Conservation (phyloP, 2,797 vertebrate species). For the Ptychadena robeensis region DNA sequence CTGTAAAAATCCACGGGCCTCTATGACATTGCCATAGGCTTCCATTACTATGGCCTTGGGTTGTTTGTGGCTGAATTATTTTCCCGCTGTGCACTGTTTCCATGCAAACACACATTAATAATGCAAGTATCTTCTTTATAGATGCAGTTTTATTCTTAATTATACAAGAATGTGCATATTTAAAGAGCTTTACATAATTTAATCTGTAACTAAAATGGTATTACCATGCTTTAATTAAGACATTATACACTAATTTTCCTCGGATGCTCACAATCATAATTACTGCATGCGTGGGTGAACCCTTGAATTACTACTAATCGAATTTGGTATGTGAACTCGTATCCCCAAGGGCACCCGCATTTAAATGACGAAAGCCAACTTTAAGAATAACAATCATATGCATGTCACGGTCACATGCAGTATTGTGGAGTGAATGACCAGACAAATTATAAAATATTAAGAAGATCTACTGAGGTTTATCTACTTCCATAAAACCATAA, state of each 20-base stretch:
- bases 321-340: slow-evolving; percentile 63
- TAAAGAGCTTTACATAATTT: slow-evolving; percentile 69
- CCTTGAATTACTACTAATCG: slow-evolving; percentile 70
- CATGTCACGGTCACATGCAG: slow-evolving; percentile 4
- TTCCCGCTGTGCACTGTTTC: slow-evolving; percentile 43
- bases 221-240: slow-evolving; percentile 73
- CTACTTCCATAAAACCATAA: not conserved
- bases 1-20: not conserved
- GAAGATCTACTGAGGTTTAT: not conserved
- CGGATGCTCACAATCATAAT: slow-evolving; percentile 70
- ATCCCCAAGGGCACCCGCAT: slow-evolving; percentile 59
- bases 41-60: not conserved
- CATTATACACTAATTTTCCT: slow-evolving; percentile 74
- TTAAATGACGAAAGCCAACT: slow-evolving; percentile 58
- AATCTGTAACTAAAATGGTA: slow-evolving; percentile 73
- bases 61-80: slow-evolving; percentile 28
- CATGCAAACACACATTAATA: slow-evolving; percentile 63
- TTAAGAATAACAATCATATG: slow-evolving; percentile 13
- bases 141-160: slow-evolving; percentile 69
- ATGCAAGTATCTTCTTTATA: slow-evolving; percentile 57
- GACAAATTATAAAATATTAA: not conserved
- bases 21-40: not conserved
- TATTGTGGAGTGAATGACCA: not conserved
- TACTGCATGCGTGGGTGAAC: slow-evolving; percentile 65
- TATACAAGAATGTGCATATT: slow-evolving; percentile 63